Conservation (phyloP, 1,140 invertebrate species). For the Megalopta genalis region DNA sequence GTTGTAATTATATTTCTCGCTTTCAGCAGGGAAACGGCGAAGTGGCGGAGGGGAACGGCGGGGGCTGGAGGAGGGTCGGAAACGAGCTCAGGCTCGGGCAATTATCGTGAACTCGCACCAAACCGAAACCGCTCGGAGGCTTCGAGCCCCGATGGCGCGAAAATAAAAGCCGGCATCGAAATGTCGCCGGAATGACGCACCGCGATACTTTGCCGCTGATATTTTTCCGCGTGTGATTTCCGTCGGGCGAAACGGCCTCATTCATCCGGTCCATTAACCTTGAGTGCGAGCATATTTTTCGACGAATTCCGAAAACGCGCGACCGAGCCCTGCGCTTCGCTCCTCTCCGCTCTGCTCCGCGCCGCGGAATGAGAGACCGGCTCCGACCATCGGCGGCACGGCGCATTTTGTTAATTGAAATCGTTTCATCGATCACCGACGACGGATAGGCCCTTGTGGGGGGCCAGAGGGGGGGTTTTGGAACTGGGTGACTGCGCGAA, state of each 20-base stretch:
- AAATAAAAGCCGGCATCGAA: constrained; percentile 17
- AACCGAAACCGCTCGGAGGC: not conserved
- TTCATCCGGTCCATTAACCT: constrained; percentile 64
- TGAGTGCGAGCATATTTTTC: constrained; percentile 64
- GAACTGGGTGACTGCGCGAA: constrained; percentile 20
- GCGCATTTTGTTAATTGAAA: constrained; percentile 72
- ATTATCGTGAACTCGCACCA: not conserved
- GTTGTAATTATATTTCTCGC: not conserved
- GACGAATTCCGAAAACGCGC: constrained; percentile 57
- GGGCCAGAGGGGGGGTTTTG: not conserved
- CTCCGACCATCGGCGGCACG: constrained; percentile 40
- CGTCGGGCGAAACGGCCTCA: constrained; percentile 55
- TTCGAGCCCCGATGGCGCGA: not conserved
- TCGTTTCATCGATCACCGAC: constrained; percentile 68
- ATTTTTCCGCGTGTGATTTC: constrained; percentile 56
- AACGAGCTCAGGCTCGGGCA: not conserved
- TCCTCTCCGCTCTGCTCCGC: too few species aligned
- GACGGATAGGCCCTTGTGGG: constrained; percentile 44
- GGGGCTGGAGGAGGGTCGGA: not conserved
- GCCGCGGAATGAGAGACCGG: constrained; percentile 57
- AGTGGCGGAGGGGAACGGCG: too few species aligned
- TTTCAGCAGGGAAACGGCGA: too few species aligned
- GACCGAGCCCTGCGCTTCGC: too few species aligned
- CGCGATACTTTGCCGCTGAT: constrained; percentile 47
- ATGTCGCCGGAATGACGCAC: constrained; percentile 44